Evolutionary conservation across 2,797 vertebrate genomes (phyloP).

Genomic region (Myiothlypis coronata): DNA sequence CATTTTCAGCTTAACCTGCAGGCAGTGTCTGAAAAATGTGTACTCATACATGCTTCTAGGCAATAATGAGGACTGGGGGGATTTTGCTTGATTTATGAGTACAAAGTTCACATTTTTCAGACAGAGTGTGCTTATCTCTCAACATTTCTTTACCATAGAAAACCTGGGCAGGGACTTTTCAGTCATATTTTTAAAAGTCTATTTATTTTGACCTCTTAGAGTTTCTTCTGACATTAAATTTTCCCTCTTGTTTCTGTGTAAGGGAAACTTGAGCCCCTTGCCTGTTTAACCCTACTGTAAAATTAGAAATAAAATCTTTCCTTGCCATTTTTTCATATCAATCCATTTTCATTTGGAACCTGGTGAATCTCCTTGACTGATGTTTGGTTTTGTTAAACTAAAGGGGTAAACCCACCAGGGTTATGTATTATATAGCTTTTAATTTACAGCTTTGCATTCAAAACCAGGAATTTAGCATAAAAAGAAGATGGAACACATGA

Average conservation of each 20-base stretch:
- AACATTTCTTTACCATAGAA: neutral
- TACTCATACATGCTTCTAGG: accelerated
- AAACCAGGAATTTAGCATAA: conserved; percentile 61
- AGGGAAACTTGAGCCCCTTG: neutral
- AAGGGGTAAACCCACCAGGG: neutral
- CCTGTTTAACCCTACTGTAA: neutral
- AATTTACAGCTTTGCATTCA: conserved; percentile 70
- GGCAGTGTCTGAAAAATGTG: neutral
- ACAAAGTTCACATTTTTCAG: neutral
- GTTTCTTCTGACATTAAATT: neutral
- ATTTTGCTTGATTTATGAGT: neutral
- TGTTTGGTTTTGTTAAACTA: neutral
- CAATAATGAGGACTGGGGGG: neutral
- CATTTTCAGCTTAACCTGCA: neutral
- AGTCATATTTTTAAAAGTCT: neutral
- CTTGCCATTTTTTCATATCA: neutral
- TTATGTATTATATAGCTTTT: neutral
- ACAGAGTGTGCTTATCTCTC: neutral
- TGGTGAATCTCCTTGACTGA: neutral
- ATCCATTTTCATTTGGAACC: neutral
- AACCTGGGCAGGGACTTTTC: neutral
- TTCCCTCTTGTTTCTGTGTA: neutral
- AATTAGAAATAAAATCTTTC: neutral
- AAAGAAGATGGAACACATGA: conserved; percentile 69
- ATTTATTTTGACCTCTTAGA: neutral